Evolutionary conservation across 2,113 vertebrate genomes (phyloP), one percentile per base, ranked within the genome.

Genomic region (Eublepharis macularius): DNA sequence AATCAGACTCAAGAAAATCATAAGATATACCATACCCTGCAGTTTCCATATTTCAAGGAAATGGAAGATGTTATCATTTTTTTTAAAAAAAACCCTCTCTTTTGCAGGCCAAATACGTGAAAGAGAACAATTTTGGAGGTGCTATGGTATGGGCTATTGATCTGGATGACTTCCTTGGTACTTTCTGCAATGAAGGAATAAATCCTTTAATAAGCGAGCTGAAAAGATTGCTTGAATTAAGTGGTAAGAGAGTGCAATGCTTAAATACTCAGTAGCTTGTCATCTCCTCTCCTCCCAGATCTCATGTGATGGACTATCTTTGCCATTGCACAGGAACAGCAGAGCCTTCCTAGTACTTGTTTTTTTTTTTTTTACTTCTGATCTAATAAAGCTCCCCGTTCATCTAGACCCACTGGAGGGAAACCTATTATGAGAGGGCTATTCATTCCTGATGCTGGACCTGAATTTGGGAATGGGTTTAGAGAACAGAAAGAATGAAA

Each of bases 111-210:
- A 90, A 81, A 0, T 98, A 97, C 92, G 79, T 98, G 90, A 95
- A 96, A 91, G 90, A 96, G 11, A 93, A 96, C 4, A 96, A 95
- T 4, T 97, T 96, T 92, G 97, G 97, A 7, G 97, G 97, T 29
- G 97, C 97, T 76, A 97, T 97, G 88, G 95, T 98, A 54, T 98
- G 97, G 97, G 95, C 97, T 6, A 94, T 98, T 26, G 97, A 97
- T 90, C 90, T 98, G 84, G 97, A 98, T 91, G 97, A 98, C 86
- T 98, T 97, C 93, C 87, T 84, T 1, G 97, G 96, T 75, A 88
- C 91, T 26, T 98, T 97, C 90, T 98, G 97, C 41, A 92, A 90
- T n/a, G 80, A 97, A 76, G 96, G 97, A 11, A 91, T 19, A 19
- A 94, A 97, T 91, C 97, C 96, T 57, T 93, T 98, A 34, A 88